Conservation (phyloP, 2,113 vertebrate genomes). For the Poeciliopsis prolifica region DNA sequence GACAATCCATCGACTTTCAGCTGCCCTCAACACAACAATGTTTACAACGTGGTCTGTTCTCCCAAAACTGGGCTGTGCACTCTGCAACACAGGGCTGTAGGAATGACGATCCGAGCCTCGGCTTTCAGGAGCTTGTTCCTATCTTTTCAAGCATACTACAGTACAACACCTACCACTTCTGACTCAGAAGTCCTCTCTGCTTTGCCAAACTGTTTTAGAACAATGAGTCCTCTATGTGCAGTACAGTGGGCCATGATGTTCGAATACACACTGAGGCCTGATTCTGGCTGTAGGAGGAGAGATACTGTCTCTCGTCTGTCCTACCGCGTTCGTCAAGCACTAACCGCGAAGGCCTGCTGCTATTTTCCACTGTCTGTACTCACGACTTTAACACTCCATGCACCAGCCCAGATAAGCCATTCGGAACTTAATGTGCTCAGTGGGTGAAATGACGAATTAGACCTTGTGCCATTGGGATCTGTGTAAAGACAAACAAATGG, state of each 20-base stretch:
- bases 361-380: conserved; percentile 21
- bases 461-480: background rate
- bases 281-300: conserved; percentile 49
- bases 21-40: conserved; percentile 25
- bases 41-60: conserved; percentile 29
- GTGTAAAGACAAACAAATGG: background rate
- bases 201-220: conserved; percentile 50
- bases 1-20: conserved; percentile 3
- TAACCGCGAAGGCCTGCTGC: conserved; percentile 25
- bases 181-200: conserved; percentile 62
- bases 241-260: conserved; percentile 45
- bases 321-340: conserved; percentile 13
- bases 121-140: conserved; percentile 46
- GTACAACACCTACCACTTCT: conserved; percentile 63
- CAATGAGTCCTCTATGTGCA: conserved; percentile 54
- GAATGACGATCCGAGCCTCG: conserved; percentile 49
- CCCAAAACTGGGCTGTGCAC: conserved; percentile 33
- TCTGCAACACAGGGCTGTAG: conserved; percentile 42
- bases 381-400: conserved; percentile 7
- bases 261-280: conserved; percentile 37
- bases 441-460: conserved; percentile 13
- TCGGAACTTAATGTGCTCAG: conserved; percentile 8
- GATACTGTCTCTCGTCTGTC: conserved; percentile 43
- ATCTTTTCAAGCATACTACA: conserved; percentile 50
- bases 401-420: conserved; percentile 7